Percentiles rank a stretch among this genome's conserved stretches.
phyloP scores from a whole-genome alignment of 2,888 invertebrate species.

The Nyleta sp. region DNA sequence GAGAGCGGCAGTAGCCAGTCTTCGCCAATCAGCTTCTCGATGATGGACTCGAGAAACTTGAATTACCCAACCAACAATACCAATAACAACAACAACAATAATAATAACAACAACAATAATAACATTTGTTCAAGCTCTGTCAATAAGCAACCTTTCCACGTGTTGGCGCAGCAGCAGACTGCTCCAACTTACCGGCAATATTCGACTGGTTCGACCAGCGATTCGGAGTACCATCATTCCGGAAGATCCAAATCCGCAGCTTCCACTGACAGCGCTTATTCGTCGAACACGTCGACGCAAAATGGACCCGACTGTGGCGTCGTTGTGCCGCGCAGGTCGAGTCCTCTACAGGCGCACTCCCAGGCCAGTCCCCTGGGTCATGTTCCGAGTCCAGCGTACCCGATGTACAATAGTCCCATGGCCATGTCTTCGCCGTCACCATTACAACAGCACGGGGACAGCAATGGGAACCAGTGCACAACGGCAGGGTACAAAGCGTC shows the following conservation, averaged over 20 bases:
- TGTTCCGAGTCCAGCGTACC: slow-evolving; percentile 91
- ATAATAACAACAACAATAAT: slow-evolving; percentile 79
- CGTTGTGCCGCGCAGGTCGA: slow-evolving; percentile 87
- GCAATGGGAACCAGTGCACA: slow-evolving; percentile 74
- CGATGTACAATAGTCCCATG: slow-evolving; percentile 93
- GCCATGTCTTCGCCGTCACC: slow-evolving; percentile 86
- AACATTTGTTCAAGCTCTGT: slow-evolving; percentile 78
- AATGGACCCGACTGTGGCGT: slow-evolving; percentile 87
- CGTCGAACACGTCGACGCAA: slow-evolving; percentile 85
- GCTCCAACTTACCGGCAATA: slow-evolving; percentile 79
- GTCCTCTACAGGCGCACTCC: slow-evolving; percentile 87
- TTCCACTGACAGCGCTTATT: slow-evolving; percentile 86
- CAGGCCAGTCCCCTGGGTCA: slow-evolving; percentile 89
- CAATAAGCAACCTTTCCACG: slow-evolving; percentile 73
- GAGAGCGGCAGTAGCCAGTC: slow-evolving; percentile 86
- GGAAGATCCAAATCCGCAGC: slow-evolving; percentile 86
- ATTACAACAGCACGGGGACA: slow-evolving; percentile 85
- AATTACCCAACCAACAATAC: slow-evolving; percentile 84
- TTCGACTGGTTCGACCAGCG: slow-evolving; percentile 82
- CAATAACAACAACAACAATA: slow-evolving; percentile 83
- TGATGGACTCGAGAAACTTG: slow-evolving; percentile 88
- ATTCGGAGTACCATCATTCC: slow-evolving; percentile 85
- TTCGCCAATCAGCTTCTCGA: slow-evolving; percentile 90
- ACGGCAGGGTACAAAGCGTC: slow-evolving; percentile 73
- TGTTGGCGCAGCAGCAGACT: slow-evolving; percentile 75